These are phyloP conservation scores for Eumaeus atala DNA, from an alignment of 1,140 invertebrate genomes.

Conservation along the genomic window DNA sequence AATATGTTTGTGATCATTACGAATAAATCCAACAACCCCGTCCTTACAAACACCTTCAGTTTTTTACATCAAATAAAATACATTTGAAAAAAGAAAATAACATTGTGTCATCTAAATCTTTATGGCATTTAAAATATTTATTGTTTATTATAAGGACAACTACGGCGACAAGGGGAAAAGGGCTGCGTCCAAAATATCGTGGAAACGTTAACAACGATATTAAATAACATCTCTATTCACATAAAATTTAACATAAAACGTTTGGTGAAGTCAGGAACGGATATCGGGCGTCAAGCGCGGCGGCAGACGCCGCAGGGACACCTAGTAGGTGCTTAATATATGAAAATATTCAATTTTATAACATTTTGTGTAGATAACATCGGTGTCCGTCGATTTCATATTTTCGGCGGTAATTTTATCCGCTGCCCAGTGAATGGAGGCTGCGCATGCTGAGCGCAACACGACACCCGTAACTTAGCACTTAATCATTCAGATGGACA, in stretches of 20 bases:
- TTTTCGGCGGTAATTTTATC: constrained; percentile 67
- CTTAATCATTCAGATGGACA: constrained; percentile 66
- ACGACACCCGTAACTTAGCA: constrained; percentile 63
- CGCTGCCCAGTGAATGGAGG: constrained; percentile 47
- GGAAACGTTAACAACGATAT: constrained; percentile 64
- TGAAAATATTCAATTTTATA: constrained; percentile 73
- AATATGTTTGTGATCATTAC: no score
- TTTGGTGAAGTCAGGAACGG: constrained; percentile 31
- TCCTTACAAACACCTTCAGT: no score
- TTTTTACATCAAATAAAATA: no score
- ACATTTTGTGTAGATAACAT: constrained; percentile 65
- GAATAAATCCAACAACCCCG: no score
- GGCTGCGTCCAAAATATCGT: constrained; percentile 41
- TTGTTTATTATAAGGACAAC: constrained; percentile 14
- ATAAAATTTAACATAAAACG: constrained; percentile 58
- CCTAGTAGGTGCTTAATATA: constrained; percentile 44
- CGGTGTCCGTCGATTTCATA: constrained; percentile 66
- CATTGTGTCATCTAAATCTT: no score
- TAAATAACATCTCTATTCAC: constrained; percentile 70
- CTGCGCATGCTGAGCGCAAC: constrained; percentile 51
- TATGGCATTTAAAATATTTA: no score
- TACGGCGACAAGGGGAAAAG: constrained; percentile 32
- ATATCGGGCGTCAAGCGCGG: constrained; percentile 25
- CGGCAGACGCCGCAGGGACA: constrained; percentile 56
- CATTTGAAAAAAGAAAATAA: no score